Evolutionary conservation across 2,888 invertebrate genomes (phyloP), one percentile per base, ranked within the genome.

Genomic region (Sesia bembeciformis): DNA sequence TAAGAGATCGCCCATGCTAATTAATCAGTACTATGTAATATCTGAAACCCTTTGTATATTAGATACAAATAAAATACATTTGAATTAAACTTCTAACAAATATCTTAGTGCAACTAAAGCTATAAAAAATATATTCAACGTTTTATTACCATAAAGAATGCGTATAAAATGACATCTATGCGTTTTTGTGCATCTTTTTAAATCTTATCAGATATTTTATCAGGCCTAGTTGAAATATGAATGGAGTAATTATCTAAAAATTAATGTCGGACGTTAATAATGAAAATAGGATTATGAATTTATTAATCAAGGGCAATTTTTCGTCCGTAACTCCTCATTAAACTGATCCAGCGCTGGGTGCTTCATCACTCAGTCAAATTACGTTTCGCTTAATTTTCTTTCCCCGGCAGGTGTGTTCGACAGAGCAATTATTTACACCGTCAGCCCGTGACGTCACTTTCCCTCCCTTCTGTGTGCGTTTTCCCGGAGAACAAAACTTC

Each of bases 281-380:
- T 74, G 68, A 67, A 71, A 72, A 74, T 67, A 64, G 69, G 70
- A 79, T 80, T 76, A 81, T 77, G 72, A 80, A 78, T 76, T 67
- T 67, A 72, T 74, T 76, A 81, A 77, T 77, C 74, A 77, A 74
- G 69, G 76, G 72, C 78, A 78, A 84, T 86, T 84, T 86, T 85
- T 83, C 84, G 79, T 78, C 71, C 72, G 84, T 74, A 77, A 79
- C 79, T 85, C 74, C 83, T 86, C 85, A 87, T 89, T 87, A 87
- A 85, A 85, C 78, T 82, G 83, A 87, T 87, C 82, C 82, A 79
- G 66, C 64, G 70, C 78, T 72, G 74, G 84, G 84, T 86, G 81
- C 88, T 86, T 84, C 83, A 88, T 88, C 88, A 88, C 84, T 89
- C 87, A 88, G 86, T 87, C 87, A 87, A 88, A 88, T 88, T 87